Evolutionary conservation across 2,888 invertebrate genomes (phyloP).

Genomic region (Sarcophaga subvicina): DNA sequence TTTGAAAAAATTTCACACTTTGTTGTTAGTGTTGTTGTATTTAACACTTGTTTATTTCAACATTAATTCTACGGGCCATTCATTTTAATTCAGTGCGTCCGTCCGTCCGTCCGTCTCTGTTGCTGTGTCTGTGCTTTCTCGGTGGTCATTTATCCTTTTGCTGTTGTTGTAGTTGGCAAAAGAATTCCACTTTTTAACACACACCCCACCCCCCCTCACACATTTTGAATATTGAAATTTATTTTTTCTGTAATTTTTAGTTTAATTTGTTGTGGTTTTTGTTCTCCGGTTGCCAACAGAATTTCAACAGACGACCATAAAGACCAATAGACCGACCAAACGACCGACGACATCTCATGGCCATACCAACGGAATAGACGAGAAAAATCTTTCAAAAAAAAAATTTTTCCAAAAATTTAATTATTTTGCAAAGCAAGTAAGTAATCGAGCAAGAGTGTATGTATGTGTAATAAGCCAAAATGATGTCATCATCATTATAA

Average conservation of each 20-base stretch:
- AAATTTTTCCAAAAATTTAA: slow-evolving; percentile 11
- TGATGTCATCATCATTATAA: too few species aligned
- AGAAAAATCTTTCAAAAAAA: too few species aligned
- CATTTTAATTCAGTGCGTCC: not conserved
- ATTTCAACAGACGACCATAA: not conserved
- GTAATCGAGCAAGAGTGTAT: too few species aligned
- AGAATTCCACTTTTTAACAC: slow-evolving; percentile 35
- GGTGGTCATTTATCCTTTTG: not conserved
- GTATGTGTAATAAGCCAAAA: too few species aligned
- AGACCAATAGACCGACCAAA: slow-evolving; percentile 9
- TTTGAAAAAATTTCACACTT: not conserved
- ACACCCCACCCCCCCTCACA: too few species aligned
- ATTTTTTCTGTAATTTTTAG: slow-evolving; percentile 54
- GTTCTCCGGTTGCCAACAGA: slow-evolving; percentile 28
- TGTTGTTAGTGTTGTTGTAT: too few species aligned
- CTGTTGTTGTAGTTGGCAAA: too few species aligned
- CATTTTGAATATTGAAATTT: slow-evolving; percentile 48
- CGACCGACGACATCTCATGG: not conserved
- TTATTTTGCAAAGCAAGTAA: not conserved
- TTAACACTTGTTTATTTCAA: not conserved
- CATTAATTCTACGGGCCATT: not conserved
- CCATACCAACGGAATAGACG: too few species aligned
- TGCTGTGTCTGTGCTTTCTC: slow-evolving; percentile 14
- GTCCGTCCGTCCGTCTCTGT: not conserved
- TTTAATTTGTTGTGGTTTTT: slow-evolving; percentile 64